A percentile compares a stretch with the other conserved stretches of the same genome.
These are phyloP conservation scores for Imbricaverruca yamaguchii DNA, from an alignment of 2,888 invertebrate genomes.

Conservation along the genomic window DNA sequence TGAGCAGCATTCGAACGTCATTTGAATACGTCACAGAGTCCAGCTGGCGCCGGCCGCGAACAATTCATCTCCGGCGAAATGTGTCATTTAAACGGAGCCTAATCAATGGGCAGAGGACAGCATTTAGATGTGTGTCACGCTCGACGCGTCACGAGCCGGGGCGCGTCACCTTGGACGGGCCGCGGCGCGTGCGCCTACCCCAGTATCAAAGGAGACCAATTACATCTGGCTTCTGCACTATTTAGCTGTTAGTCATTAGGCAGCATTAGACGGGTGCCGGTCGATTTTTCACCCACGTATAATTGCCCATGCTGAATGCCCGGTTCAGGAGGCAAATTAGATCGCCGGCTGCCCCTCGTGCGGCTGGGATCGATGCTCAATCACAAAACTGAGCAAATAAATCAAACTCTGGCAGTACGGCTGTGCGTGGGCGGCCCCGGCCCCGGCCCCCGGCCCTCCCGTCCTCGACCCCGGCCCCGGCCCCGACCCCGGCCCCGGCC, in stretches of 20 bases:
- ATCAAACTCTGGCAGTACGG: no score
- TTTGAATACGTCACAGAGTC: neutral
- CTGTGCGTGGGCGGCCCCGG: no score
- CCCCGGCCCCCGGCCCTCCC: no score
- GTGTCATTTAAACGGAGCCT: neutral
- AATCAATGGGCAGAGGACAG: neutral
- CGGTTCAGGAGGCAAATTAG: neutral
- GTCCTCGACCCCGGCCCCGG: no score
- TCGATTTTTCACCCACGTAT: slow-evolving; percentile 12
- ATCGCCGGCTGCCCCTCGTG: neutral
- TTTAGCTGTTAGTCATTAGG: slow-evolving; percentile 9
- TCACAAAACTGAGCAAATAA: slow-evolving; percentile 12
- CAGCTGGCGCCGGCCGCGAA: neutral
- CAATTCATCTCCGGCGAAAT: neutral
- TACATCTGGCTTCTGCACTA: slow-evolving; percentile 1
- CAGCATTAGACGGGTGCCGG: neutral
- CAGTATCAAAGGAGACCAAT: neutral
- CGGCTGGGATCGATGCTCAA: neutral
- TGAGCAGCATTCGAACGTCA: neutral
- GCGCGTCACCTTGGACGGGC: neutral
- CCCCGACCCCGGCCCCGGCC: no score
- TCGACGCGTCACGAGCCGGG: neutral
- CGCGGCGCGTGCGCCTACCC: neutral
- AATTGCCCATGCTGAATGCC: neutral
- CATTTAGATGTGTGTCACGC: neutral